Percentiles rank a stretch among this genome's conserved stretches.
Conservation (phyloP, 2,888 invertebrate genomes). For the Piscicola geometra region DNA sequence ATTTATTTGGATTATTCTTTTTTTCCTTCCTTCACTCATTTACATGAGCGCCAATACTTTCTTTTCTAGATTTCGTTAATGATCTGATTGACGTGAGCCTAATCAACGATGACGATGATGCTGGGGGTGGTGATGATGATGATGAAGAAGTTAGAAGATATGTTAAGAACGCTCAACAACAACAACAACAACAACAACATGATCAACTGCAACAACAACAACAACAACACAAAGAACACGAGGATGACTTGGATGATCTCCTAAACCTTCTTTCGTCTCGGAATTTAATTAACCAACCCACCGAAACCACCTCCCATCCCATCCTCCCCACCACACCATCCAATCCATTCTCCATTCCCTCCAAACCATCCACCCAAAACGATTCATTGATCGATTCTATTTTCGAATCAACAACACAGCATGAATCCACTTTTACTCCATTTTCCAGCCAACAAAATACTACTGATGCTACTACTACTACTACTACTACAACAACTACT, state of each 20-base stretch:
- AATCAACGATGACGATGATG: neutral
- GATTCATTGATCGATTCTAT: too few species aligned
- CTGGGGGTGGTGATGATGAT: neutral
- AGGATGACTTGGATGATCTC: constrained; percentile 1
- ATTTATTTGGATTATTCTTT: too few species aligned
- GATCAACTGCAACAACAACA: neutral
- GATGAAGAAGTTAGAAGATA: neutral
- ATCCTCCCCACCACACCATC: too few species aligned
- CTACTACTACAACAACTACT: too few species aligned
- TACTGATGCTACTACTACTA: too few species aligned
- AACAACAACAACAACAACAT: neutral
- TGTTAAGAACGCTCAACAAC: neutral
- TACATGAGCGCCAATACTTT: neutral
- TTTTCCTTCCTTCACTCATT: neutral
- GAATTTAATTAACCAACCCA: too few species aligned
- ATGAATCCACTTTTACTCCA: too few species aligned
- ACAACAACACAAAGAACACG: neutral
- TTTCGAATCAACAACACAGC: too few species aligned
- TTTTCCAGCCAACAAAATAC: too few species aligned
- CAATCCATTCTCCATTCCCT: too few species aligned
- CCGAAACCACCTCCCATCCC: neutral
- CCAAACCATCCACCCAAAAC: too few species aligned
- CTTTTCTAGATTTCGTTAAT: constrained; percentile 5
- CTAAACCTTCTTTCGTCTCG: neutral
- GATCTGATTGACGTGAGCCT: neutral